Conservation (phyloP, 2,797 vertebrate species). For the Notoglanidium macrostoma region DNA sequence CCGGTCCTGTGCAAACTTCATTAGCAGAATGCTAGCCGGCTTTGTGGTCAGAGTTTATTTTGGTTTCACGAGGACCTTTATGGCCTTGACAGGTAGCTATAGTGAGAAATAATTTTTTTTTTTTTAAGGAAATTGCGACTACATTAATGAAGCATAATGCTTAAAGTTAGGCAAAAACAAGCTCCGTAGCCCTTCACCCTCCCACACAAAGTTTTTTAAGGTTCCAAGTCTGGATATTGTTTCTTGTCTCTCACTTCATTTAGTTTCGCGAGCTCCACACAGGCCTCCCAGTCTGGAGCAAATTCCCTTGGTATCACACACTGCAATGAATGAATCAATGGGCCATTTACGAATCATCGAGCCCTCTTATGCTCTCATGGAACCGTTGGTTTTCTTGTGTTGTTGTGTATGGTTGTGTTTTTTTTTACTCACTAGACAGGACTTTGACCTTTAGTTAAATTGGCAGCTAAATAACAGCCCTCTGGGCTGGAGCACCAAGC, state of each 20-base stretch:
- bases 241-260: constrained; percentile 18
- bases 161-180: background rate
- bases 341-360: constrained; percentile 13
- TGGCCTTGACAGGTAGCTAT: background rate
- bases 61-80: constrained; percentile 5
- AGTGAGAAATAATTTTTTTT: background rate
- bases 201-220: background rate
- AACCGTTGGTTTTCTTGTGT: constrained; percentile 25
- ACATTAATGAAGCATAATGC: background rate
- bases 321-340: constrained; percentile 13
- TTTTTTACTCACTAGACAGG: constrained; percentile 64
- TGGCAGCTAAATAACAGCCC: constrained; percentile 82
- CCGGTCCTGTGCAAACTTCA: constrained; percentile 21
- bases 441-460: constrained; percentile 83
- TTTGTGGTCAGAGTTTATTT: constrained; percentile 21
- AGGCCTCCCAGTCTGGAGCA: constrained; percentile 10
- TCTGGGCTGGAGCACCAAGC: constrained; percentile 75
- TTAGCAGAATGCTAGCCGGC: background rate
- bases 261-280: constrained; percentile 12
- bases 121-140: background rate
- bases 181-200: background rate
- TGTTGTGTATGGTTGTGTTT: constrained; percentile 36
- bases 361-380: constrained; percentile 2
- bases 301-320: constrained; percentile 23
- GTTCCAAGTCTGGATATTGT: constrained; percentile 33